phyloP scores from a whole-genome alignment of 1,140 invertebrate genomes.

The Sinonovacula constricta region DNA sequence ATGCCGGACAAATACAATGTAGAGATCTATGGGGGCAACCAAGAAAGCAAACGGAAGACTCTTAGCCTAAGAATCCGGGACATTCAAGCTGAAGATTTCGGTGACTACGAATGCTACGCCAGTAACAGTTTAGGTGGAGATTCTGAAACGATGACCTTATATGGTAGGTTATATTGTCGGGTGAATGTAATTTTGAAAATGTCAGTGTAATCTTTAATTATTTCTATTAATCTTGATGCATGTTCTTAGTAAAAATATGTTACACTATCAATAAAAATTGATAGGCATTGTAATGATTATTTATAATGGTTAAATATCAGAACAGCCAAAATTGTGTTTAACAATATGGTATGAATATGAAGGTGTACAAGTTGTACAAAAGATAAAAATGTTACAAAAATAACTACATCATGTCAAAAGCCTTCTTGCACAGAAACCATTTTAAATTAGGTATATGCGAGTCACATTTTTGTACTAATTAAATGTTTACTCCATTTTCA shows the following conservation, averaged over 20 bases:
- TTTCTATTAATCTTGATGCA: background rate
- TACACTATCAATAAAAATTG: background rate
- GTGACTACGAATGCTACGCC: slow-evolving; percentile 60
- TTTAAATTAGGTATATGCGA: too few relatives aligned
- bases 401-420: too few relatives aligned
- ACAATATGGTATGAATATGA: background rate
- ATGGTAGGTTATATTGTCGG: slow-evolving; percentile 84
- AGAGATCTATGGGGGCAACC: slow-evolving; percentile 82
- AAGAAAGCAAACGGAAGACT: slow-evolving; percentile 84
- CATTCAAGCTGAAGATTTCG: slow-evolving; percentile 55
- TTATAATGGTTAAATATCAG: background rate
- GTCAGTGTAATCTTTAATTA: background rate
- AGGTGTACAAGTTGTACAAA: too few relatives aligned
- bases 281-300: background rate
- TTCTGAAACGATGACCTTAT: slow-evolving; percentile 89
- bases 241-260: too few relatives aligned
- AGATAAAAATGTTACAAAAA: too few relatives aligned
- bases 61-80: slow-evolving; percentile 60
- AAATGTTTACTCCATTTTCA: too few relatives aligned
- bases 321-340: background rate
- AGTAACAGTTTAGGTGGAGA: slow-evolving; percentile 80
- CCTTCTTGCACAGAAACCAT: too few relatives aligned
- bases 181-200: background rate
- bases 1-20: slow-evolving; percentile 85
- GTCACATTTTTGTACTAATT: too few relatives aligned